Evolutionary conservation across 2,797 vertebrate species (phyloP).

Genomic region (Microtus agrestis): DNA sequence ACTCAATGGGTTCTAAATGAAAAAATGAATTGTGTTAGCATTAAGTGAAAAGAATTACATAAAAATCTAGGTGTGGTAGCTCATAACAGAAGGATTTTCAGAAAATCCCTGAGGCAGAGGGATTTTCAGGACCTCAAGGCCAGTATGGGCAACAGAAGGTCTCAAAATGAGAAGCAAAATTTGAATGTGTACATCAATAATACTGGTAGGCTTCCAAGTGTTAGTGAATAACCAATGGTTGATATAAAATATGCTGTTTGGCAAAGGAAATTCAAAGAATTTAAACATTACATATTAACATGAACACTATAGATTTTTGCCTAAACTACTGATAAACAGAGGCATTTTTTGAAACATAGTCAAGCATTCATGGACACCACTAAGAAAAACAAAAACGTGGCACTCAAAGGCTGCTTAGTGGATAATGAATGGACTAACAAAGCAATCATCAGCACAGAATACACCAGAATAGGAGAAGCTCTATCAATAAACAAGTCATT

Average conservation of each 20-base stretch:
- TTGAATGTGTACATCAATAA: neutral
- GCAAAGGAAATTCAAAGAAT: constrained; percentile 53
- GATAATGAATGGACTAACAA: neutral
- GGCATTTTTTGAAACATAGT: neutral
- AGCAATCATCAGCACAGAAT: constrained; percentile 4
- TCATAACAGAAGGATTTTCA: neutral
- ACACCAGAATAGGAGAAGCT: neutral
- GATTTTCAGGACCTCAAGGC: neutral
- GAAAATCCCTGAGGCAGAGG: neutral
- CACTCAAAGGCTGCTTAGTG: neutral
- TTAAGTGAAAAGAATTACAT: constrained; percentile 19
- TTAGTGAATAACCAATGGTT: neutral
- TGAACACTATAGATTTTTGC: constrained; percentile 25
- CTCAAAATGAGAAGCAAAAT: neutral
- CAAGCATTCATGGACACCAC: constrained; percentile 9
- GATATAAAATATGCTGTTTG: neutral
- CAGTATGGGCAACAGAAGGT: neutral
- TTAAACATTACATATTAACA: constrained; percentile 45
- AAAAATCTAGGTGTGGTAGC: neutral
- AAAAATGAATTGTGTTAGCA: constrained; percentile 1
- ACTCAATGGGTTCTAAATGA: neutral
- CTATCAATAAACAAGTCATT: neutral
- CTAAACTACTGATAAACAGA: constrained; percentile 36
- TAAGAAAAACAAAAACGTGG: constrained; percentile 32
- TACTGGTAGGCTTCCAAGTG: neutral